Base-by-base conservation (phyloP, 2,797 vertebrate species). In the Anolis apletophallus region DNA sequence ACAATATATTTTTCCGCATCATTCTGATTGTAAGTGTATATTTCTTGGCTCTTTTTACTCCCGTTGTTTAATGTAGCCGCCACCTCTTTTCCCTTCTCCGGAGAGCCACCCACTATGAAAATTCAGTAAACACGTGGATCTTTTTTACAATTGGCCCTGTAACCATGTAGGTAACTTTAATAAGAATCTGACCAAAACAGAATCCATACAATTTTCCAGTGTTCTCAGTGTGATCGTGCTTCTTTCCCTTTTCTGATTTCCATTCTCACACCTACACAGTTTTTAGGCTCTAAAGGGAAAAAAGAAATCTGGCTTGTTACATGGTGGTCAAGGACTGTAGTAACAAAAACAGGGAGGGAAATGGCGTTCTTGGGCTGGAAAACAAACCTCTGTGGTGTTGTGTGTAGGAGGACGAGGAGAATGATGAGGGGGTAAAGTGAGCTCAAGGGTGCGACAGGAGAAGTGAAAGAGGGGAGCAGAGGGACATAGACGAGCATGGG, bases 261-360 rank as follows among this genome's bases (percentile, higher is more conserved):
- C 72, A 83, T 83, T 74, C 71, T 36, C 55, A 75, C 71, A 64
- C 55, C 55, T 57, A 61, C 69, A 17, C 82, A 74, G 29, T 74
- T 34, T 32, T 14, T 68, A 74, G 36, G 19, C 17, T 4, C 29
- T 61, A 26, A 72, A 59, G 67, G 52, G 26, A 23, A 29, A 57
- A 46, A 36, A 21, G 72, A 36, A 83, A 10, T 12, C 36, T 32
- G 64, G 19, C 32, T 54, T 29, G 23, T 84, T 75, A 32, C 36
- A 21, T n/a, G 12, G 29, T 59, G 23, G 40, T 75, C 32, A 61
- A 26, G 34, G 9, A 40, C 1, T 50, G n/a, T 40, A 32, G 72
- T 57, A 64, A 21, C 36, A 32, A 6, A 21, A 36, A 57, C 8
- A 14, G 1, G 32, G 23, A 21, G 55, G 26, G 10, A 14, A 72